Conservation (phyloP, 2,113 vertebrate species). For the Myrmecobius fasciatus region DNA sequence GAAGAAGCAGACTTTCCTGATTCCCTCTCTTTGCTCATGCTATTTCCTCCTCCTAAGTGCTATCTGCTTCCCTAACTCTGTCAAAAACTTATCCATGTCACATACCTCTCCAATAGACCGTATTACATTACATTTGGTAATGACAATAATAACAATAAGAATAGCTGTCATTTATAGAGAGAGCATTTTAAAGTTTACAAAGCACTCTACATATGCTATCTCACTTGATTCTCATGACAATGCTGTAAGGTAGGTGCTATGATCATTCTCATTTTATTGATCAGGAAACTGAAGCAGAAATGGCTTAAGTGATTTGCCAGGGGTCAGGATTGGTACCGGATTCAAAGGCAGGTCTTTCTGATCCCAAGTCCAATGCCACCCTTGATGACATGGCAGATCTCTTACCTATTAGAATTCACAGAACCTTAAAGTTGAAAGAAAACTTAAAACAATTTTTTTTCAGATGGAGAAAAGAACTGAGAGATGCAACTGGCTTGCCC, state of each 20-base stretch:
- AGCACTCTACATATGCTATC: not conserved
- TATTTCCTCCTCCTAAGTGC: not conserved
- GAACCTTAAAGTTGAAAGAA: not conserved
- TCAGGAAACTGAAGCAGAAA: not conserved
- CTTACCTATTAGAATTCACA: not conserved
- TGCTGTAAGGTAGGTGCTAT: not conserved
- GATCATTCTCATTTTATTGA: not conserved
- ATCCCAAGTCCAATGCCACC: not conserved
- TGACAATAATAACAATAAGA: not conserved
- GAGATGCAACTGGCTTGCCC: not conserved
- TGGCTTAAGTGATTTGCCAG: not conserved
- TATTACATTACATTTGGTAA: not conserved
- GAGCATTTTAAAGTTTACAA: not conserved
- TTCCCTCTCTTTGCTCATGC: not conserved
- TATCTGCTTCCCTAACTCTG: not conserved
- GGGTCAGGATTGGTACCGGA: not conserved
- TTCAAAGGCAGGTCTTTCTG: not conserved
- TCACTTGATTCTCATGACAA: not conserved
- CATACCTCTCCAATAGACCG: not conserved
- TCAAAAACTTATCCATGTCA: not conserved
- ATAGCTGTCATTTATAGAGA: not conserved
- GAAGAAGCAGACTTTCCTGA: not conserved
- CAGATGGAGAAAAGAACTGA: not conserved
- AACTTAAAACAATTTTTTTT: not conserved
- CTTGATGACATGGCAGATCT: not conserved